Evolutionary conservation across 2,797 vertebrate genomes (phyloP).

Genomic region (Myotis findleyi): DNA sequence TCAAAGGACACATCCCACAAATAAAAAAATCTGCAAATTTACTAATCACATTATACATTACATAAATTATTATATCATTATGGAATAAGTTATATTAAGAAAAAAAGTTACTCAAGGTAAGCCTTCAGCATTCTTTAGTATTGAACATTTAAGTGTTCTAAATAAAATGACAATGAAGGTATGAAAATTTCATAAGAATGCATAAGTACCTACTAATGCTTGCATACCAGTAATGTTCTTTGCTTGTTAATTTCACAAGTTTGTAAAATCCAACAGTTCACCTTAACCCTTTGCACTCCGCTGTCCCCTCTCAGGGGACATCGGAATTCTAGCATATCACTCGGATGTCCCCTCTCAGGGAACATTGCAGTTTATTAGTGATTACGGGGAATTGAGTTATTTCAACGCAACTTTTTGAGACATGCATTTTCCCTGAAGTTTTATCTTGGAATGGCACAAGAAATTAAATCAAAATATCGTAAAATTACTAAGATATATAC

Average conservation of each 20-base stretch:
- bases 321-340: too few species aligned
- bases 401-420: too few species aligned
- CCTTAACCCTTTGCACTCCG: neutral
- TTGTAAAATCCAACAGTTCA: conserved; percentile 5
- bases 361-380: too few species aligned
- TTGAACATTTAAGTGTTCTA: neutral
- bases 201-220: neutral
- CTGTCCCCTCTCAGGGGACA: too few species aligned
- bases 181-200: neutral
- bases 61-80: neutral
- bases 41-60: neutral
- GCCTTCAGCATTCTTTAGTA: neutral
- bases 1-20: neutral
- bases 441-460: too few species aligned
- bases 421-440: too few species aligned
- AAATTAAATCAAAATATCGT: too few species aligned
- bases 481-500: too few species aligned
- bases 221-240: neutral
- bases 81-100: neutral
- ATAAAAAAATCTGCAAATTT: neutral
- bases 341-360: too few species aligned
- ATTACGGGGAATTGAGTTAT: too few species aligned
- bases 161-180: neutral
- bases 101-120: neutral
- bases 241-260: neutral